These are phyloP conservation scores for Aurelia sp. DNA, from an alignment of 30 jellyfish, hydroid and myxozoan genomes.

Conservation along the genomic window DNA sequence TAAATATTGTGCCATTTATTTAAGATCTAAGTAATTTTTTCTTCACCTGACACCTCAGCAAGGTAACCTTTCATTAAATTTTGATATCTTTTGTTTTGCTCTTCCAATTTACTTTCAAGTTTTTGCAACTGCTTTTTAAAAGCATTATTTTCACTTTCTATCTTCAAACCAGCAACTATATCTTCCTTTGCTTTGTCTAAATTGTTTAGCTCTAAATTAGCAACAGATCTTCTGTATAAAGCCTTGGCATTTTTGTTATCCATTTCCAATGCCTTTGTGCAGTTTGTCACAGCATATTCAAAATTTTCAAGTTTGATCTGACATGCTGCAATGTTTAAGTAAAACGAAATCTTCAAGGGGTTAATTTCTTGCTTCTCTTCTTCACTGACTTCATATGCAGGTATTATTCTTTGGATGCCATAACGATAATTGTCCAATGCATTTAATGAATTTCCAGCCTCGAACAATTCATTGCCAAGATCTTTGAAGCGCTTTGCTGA, in stretches of 20 bases:
- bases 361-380: constrained; percentile 15
- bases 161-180: constrained; percentile 19
- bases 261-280: constrained; percentile 67
- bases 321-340: constrained; percentile 87
- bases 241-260: constrained; percentile 55
- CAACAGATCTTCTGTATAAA: constrained; percentile 75
- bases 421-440: constrained; percentile 66
- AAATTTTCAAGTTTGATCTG: constrained; percentile 65
- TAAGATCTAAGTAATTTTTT: neutral
- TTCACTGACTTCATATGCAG: constrained; percentile 11
- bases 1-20: no score
- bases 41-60: neutral
- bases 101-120: neutral
- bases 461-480: constrained; percentile 35
- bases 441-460: constrained; percentile 53
- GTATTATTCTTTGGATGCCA: constrained; percentile 72
- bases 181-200: constrained; percentile 60
- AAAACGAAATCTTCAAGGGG: constrained; percentile 38
- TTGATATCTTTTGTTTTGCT: constrained; percentile 5
- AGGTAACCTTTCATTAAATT: constrained; percentile 7
- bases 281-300: constrained; percentile 66
- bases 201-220: constrained; percentile 45
- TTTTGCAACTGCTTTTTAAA: constrained; percentile 9
- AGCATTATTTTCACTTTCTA: constrained; percentile 58
- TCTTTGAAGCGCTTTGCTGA: constrained; percentile 58